A percentile compares a stretch with the other conserved stretches of the same genome.
phyloP scores from a whole-genome alignment of 2,888 invertebrate species.

The Xestia c-nigrum region DNA sequence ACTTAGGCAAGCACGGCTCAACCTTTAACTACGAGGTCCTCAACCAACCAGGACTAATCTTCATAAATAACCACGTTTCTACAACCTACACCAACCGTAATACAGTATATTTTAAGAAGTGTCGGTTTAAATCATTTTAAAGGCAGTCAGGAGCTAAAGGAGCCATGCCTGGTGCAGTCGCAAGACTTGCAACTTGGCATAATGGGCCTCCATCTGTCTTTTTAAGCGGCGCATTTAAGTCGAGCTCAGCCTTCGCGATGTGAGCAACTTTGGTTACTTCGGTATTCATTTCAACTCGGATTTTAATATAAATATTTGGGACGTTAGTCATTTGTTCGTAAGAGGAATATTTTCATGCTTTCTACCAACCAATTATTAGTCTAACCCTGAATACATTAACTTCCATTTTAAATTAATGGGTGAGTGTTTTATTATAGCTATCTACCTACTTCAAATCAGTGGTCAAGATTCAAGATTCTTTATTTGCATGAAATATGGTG shows the following conservation, averaged over 20 bases:
- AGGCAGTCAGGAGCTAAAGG: slow-evolving; percentile 57
- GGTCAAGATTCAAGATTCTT: no score
- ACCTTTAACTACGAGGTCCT: no score
- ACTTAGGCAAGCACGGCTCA: no score
- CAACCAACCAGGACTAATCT: background rate
- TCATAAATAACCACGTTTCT: slow-evolving; percentile 6
- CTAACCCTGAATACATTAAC: background rate
- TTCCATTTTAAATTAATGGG: background rate
- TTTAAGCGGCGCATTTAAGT: slow-evolving; percentile 72
- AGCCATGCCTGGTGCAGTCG: slow-evolving; percentile 58
- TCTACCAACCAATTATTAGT: background rate
- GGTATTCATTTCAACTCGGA: slow-evolving; percentile 60
- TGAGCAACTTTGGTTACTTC: slow-evolving; percentile 58
- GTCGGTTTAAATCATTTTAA: slow-evolving; percentile 63
- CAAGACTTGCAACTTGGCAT: slow-evolving; percentile 65
- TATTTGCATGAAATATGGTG: no score
- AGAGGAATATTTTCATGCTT: background rate
- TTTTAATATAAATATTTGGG: slow-evolving; percentile 45
- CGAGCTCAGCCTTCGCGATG: slow-evolving; percentile 60
- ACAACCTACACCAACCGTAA: background rate
- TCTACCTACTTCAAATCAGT: background rate
- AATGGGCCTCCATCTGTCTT: slow-evolving; percentile 73
- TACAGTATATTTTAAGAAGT: slow-evolving; percentile 33
- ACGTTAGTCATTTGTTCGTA: slow-evolving; percentile 27
- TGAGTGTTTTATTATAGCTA: no score